Conservation (phyloP, 2,888 invertebrate genomes). For the Brenthis daphne region DNA sequence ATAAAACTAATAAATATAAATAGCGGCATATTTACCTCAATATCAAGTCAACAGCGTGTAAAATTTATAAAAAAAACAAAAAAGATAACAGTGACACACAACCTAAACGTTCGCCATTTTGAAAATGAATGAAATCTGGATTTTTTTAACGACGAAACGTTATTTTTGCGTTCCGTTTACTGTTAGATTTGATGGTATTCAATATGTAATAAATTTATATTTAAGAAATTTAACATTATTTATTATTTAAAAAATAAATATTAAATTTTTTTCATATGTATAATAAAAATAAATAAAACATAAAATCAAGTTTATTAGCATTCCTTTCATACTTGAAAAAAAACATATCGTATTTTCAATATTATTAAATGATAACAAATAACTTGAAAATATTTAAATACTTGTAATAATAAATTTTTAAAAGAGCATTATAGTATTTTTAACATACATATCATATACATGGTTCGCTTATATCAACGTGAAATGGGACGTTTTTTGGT, state of each 20-base stretch:
- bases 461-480: background rate
- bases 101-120: constrained; percentile 76
- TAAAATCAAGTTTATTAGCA: too few relatives aligned
- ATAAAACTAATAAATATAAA: background rate
- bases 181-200: background rate
- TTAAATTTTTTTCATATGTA: too few relatives aligned
- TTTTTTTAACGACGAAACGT: constrained; percentile 39
- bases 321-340: too few relatives aligned
- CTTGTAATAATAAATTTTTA: too few relatives aligned
- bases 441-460: too few relatives aligned
- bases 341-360: too few relatives aligned
- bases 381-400: too few relatives aligned
- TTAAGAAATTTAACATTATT: too few relatives aligned
- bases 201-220: background rate
- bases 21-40: constrained; percentile 56
- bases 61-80: constrained; percentile 61
- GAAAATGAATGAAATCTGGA: constrained; percentile 48
- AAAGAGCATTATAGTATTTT: too few relatives aligned
- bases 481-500: constrained; percentile 2
- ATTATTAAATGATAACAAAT: too few relatives aligned
- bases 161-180: constrained; percentile 47
- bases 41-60: constrained; percentile 65
- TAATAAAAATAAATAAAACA: too few relatives aligned
- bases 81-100: constrained; percentile 66
- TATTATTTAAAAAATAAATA: too few relatives aligned